Evolutionary conservation across 2,888 invertebrate genomes (phyloP), one percentile per base, ranked within the genome.

Genomic region (Lasioglossum calceatum): DNA sequence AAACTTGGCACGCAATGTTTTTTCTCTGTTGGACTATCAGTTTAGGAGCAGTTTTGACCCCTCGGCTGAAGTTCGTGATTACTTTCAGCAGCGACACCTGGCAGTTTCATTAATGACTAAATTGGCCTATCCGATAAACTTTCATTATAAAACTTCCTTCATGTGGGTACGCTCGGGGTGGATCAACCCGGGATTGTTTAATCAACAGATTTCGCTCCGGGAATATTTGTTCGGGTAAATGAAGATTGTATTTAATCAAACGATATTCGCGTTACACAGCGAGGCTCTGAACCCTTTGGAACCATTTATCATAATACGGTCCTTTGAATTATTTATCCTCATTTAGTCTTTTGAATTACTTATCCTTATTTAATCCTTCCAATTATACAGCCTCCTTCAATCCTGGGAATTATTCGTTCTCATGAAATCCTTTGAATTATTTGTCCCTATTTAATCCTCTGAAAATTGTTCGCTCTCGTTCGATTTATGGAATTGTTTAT

Each of bases 71-170:
- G 58, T 58, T 67, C 36, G 36, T 67, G 36, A 67, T 58, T 58
- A 58, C 58, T 58, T 58, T 58, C 4, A 12, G n/a, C 58, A 58
- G 58, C 58, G 58, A 58, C 58, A 58, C 58, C 58, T 58, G n/a
- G n/a, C 58, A n/a, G 58, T 58, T 58, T 58, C 58, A 58, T 58
- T 58, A 58, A 58, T 58, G 58, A n/a, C 58, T 58, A n/a, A n/a
- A 58, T 58, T 58, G 58, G 10, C 58, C 58, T 58, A 58, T n/a
- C 58, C 12, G n/a, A 58, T 58, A 27, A 58, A 58, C 58, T 58
- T 58, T n/a, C 58, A 58, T n/a, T 58, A 58, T 58, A 58, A n/a
- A 58, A 58, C 58, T 58, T n/a, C n/a, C 1, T 58, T 58, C n/a
- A n/a, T 58, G n/a, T 58, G 58, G n/a, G 58, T 0, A 12, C 58